phyloP scores from a whole-genome alignment of 2,797 vertebrate genomes.

The Ammospiza maritima region DNA sequence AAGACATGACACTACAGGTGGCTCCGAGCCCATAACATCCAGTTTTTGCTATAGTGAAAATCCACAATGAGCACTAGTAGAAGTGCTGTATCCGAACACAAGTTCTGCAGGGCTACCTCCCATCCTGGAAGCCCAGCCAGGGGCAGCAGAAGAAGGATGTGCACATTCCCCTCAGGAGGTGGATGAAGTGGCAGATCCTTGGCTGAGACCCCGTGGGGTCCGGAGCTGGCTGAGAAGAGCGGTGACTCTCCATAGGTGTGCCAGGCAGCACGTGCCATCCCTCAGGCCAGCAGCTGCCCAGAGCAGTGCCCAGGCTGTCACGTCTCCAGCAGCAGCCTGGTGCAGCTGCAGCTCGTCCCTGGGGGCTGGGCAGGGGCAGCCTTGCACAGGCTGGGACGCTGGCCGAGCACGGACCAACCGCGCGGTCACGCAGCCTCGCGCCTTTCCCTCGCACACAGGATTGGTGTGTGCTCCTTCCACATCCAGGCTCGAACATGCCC shows the following conservation, averaged over 20 bases:
- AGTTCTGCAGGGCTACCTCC: background rate
- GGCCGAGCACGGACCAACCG: rapidly evolving
- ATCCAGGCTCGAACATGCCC: background rate
- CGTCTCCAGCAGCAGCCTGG: background rate
- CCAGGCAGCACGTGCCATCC: background rate
- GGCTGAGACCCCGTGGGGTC: rapidly evolving
- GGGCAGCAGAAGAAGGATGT: background rate
- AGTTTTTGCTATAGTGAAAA: background rate
- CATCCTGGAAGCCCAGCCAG: background rate
- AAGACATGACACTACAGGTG: background rate
- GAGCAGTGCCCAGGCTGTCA: background rate
- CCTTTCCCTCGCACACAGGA: rapidly evolving
- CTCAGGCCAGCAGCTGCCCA: background rate
- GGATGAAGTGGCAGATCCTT: background rate
- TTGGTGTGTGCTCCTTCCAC: background rate
- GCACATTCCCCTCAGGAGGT: rapidly evolving
- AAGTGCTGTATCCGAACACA: background rate
- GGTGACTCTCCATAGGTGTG: background rate
- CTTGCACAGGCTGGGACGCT: constrained; percentile 35
- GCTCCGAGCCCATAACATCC: background rate
- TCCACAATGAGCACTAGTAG: background rate
- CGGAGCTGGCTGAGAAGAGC: background rate
- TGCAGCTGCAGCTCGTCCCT: background rate
- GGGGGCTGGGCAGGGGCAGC: background rate
- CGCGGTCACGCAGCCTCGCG: background rate